Base-by-base conservation (phyloP, 2,113 vertebrate genomes). In the Myotis brandtii region DNA sequence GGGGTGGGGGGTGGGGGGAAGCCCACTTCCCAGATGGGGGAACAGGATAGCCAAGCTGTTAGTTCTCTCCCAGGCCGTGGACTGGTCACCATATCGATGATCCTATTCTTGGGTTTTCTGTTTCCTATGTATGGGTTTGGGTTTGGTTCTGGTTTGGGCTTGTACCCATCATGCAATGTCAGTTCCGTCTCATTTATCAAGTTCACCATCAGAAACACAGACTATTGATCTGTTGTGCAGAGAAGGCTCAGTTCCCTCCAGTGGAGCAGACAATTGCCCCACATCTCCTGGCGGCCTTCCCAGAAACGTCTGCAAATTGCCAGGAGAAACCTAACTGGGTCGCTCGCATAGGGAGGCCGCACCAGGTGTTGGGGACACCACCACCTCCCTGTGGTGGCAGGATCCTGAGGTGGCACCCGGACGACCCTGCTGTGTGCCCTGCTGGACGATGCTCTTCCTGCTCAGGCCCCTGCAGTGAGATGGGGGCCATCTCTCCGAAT, bases 331-430 rank as follows among this genome's bases (percentile, higher is more conserved):
- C 99, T 0, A 99, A 96, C 98, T 99, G 97, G 97, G 98, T 80
- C 99, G 99, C 99, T 98, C 99, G 92, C 99, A 99, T 64, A 98
- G 99, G 80, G 99, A 99, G 95, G 99, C 99, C 80, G 99, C 99
- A 98, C 21, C 59, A 30, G 21, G 3, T 17, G 34, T 27, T 6
- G 16, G 50, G 5, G 40, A 34, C 54, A 30, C 66, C 27, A 1
- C n/a, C 34, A 8, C 48, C 40, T 81, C 52, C 46, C 27, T 37
- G n/a, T 14, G 62, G 13, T 18, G 79, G 48, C 54, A 25, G 66
- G 66, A 27, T 17, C n/a, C 50, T 1, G 4, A 25, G 82, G 34
- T 9, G 6, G 6, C 30, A 0, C 73, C 67, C 56, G 34, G 66
- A 59, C 3, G 12, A 0, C 16, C n/a, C 46, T 69, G 48, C 80